phyloP scores from a whole-genome alignment of 2,888 invertebrate species.

The Apantesis nais region DNA sequence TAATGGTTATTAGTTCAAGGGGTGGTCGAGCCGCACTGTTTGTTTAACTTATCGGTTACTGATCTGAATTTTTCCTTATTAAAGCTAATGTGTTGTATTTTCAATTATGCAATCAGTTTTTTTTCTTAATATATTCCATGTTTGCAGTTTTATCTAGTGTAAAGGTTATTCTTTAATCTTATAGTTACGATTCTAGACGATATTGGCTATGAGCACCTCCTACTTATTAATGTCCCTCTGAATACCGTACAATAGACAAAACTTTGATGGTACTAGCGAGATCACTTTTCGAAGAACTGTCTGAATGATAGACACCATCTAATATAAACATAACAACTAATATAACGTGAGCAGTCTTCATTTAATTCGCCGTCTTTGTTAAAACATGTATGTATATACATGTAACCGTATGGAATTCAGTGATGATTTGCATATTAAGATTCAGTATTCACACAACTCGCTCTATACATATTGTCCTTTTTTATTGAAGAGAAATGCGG shows the following conservation, averaged over 20 bases:
- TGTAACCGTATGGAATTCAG: too few relatives aligned
- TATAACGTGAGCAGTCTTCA: not conserved
- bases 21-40: constrained; percentile 24
- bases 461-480: not conserved
- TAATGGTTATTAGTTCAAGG: constrained; percentile 54
- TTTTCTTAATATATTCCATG: too few relatives aligned
- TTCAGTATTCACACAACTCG: not conserved
- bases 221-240: constrained; percentile 32
- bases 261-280: not conserved
- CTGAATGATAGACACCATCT: not conserved
- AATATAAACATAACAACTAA: not conserved
- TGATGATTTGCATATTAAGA: not conserved
- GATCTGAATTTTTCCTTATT: constrained; percentile 46
- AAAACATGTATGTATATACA: too few relatives aligned
- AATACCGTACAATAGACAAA: constrained; percentile 51
- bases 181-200: too few relatives aligned
- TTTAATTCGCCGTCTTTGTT: too few relatives aligned
- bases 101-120: not conserved
- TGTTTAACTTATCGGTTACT: constrained; percentile 32
- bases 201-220: not conserved
- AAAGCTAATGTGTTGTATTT: not conserved
- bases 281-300: not conserved
- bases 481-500: not conserved
- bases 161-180: too few relatives aligned
- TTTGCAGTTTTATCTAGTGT: too few relatives aligned